Evolutionary conservation across 2,113 vertebrate species (phyloP).

Genomic region (Cepphus grylle): DNA sequence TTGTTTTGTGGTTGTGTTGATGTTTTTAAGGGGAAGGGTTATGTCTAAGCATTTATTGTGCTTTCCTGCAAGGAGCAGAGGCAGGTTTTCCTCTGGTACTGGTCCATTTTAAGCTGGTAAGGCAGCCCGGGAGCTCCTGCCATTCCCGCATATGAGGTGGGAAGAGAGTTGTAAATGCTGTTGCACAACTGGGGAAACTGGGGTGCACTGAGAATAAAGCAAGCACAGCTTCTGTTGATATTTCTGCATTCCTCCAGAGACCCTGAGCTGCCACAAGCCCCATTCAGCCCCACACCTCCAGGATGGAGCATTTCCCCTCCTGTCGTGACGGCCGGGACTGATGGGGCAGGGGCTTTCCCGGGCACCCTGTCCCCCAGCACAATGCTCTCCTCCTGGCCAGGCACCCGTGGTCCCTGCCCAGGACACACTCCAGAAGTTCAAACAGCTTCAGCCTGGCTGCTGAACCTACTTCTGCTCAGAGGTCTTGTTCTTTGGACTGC

Average conservation of each 20-base stretch:
- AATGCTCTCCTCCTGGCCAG: neutral
- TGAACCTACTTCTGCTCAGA: neutral
- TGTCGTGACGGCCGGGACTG: accelerated
- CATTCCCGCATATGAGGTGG: accelerated
- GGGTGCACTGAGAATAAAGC: too few relatives aligned
- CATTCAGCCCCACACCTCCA: accelerated
- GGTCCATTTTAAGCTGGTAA: neutral
- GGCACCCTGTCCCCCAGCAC: neutral
- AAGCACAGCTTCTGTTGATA: accelerated
- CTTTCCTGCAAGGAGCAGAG: neutral
- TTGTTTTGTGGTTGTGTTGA: accelerated
- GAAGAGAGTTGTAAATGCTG: accelerated
- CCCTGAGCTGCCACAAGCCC: neutral
- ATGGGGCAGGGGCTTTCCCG: accelerated
- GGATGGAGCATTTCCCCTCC: neutral
- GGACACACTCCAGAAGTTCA: too few relatives aligned
- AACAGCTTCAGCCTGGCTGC: neutral
- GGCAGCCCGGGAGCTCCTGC: neutral
- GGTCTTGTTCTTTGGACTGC: neutral
- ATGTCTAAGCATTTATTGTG: neutral
- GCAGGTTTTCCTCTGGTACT: neutral
- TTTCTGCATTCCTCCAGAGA: neutral
- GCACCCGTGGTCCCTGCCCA: accelerated
- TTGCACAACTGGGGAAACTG: neutral
- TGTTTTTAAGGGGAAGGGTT: neutral